A percentile compares a stretch with the other conserved stretches of the same genome.
Conservation (phyloP, 2,888 invertebrate genomes). For the Noctua fimbriata region DNA sequence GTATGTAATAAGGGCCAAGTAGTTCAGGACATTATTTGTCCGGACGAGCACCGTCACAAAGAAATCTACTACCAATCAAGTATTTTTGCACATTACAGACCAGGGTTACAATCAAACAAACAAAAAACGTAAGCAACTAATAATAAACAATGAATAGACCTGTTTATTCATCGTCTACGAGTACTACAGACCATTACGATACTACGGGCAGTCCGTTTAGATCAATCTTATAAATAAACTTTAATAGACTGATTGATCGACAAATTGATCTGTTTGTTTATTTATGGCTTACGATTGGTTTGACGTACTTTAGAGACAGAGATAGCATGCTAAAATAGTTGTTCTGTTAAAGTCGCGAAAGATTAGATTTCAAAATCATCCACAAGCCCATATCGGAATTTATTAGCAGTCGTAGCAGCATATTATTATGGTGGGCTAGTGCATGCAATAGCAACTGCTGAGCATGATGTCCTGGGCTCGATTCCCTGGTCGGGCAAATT, state of each 20-base stretch:
- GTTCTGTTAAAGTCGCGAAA: background rate
- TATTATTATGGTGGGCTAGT: too few relatives aligned
- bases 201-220: background rate
- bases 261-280: slow-evolving; percentile 39
- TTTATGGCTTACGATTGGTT: slow-evolving; percentile 3
- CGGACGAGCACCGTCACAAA: background rate
- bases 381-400: background rate
- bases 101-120: background rate
- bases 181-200: slow-evolving; percentile 33
- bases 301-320: slow-evolving; percentile 1
- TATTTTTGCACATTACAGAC: background rate
- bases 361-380: background rate
- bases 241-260: slow-evolving; percentile 35
- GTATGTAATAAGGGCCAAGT: too few relatives aligned
- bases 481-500: too few relatives aligned
- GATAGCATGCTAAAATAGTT: background rate
- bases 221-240: slow-evolving; percentile 40
- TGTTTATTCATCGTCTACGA: slow-evolving; percentile 12
- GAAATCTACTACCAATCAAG: background rate
- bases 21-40: too few relatives aligned
- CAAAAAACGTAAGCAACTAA: slow-evolving; percentile 10
- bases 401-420: background rate
- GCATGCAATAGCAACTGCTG: too few relatives aligned
- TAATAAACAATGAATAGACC: slow-evolving; percentile 34
- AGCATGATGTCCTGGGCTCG: too few relatives aligned